Evolutionary conservation across 2,113 vertebrate species (phyloP), one percentile per base, ranked within the genome.

Genomic region (Crypturellus undulatus): DNA sequence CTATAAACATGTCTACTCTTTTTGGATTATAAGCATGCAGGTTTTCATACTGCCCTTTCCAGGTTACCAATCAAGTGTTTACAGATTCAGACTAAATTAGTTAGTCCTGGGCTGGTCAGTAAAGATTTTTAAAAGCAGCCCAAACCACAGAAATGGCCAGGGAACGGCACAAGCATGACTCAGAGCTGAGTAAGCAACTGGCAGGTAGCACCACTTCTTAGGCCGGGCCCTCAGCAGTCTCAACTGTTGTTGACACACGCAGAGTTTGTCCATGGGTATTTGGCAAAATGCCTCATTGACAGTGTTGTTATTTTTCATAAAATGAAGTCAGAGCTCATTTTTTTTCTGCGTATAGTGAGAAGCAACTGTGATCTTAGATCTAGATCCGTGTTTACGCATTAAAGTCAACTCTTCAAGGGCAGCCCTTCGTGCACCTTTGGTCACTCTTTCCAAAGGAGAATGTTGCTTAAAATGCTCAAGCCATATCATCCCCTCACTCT

Each of bases 1-100:
- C 92, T 89, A 90, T 97, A 96, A 96, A 96, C 89, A 88, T 92
- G 95, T 95, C 94, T 89, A 64, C 70, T 96, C 88, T 90, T 88
- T 90, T 90, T 49, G 49, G 49, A 24, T 11, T 22, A 49, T 22
- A 22, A 90, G 56, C 1, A 0, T 54, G 43, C 49, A 73, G 40
- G 40, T 49, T 87, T 90, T 89, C 81, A 72, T 72, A 79, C 49
- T 56, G 32, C 36, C 28, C 65, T 93, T 96, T 92, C 77, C 59
- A 32, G 80, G 95, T 93, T 84, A 93, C 42, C 77, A 93, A 93
- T 89, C 73, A 72, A 84, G 14, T 64, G 51, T 93, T 96, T 84
- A 93, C 83, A 82, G 62, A 92, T 56, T 72, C 54, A 54, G 49
- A 89, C 86, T 82, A 94, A 89, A 87, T 69, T 69, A 94, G 76